A percentile compares a stretch with the other conserved stretches of the same genome.
Conservation (phyloP, 2,113 vertebrate genomes). For the Notarius quadriscutis region DNA sequence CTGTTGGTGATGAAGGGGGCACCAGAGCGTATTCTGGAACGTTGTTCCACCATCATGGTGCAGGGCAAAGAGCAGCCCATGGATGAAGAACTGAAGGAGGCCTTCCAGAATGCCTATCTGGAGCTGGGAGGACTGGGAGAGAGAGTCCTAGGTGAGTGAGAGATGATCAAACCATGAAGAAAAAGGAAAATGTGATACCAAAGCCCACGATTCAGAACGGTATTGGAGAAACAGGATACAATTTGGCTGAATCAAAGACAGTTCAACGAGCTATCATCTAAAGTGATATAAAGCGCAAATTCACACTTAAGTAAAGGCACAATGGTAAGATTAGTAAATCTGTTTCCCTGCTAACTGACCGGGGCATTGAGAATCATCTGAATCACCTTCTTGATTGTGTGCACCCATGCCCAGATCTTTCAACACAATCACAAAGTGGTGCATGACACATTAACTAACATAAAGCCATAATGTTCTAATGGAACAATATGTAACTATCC, state of each 20-base stretch:
- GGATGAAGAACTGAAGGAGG: conserved; percentile 88
- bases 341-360: neutral
- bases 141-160: conserved; percentile 66
- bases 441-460: too few relatives aligned
- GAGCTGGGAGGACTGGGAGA: conserved; percentile 84
- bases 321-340: neutral
- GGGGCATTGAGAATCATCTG: too few relatives aligned
- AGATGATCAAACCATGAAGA: neutral
- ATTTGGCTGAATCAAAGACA: neutral
- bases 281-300: neutral
- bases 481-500: too few relatives aligned
- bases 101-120: conserved; percentile 89
- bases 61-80: conserved; percentile 89
- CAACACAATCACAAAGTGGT: too few relatives aligned
- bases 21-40: conserved; percentile 87
- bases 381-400: too few relatives aligned
- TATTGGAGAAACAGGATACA: neutral
- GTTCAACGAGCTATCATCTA: neutral
- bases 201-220: neutral
- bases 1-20: conserved; percentile 93
- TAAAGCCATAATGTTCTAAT: too few relatives aligned
- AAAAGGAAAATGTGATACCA: neutral
- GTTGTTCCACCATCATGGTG: conserved; percentile 83
- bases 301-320: neutral
- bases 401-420: too few relatives aligned